phyloP scores from a whole-genome alignment of 1,140 invertebrate genomes.

The Piezodorus guildinii region DNA sequence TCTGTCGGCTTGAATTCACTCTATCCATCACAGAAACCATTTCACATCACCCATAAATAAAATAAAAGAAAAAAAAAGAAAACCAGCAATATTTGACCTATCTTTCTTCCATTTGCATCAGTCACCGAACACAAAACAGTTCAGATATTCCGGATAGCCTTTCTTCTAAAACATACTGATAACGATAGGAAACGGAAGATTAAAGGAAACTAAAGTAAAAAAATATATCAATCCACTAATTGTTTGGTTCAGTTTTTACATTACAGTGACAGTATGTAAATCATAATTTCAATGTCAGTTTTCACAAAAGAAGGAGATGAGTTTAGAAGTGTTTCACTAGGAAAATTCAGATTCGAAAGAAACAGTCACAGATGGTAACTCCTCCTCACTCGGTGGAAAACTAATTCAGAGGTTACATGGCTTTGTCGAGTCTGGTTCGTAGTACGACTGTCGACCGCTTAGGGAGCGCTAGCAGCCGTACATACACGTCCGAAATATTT shows the following conservation, averaged over 20 bases:
- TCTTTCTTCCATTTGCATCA: slow-evolving; percentile 24
- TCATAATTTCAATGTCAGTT: no score
- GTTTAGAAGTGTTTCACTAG: no score
- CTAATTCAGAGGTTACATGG: slow-evolving; percentile 12
- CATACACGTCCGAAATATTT: slow-evolving; percentile 10
- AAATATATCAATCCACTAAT: no score
- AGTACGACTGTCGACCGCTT: background rate
- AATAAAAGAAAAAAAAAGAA: background rate
- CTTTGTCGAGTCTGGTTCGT: background rate
- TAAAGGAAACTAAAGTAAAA: no score
- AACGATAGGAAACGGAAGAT: no score
- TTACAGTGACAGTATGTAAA: no score
- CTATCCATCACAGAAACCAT: slow-evolving; percentile 26
- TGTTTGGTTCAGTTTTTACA: no score
- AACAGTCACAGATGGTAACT: background rate
- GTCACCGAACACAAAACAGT: no score
- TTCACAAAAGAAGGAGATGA: no score
- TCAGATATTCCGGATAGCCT: no score
- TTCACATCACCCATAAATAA: slow-evolving; percentile 18
- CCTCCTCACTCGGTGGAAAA: slow-evolving; percentile 3
- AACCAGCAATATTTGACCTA: slow-evolving; percentile 7
- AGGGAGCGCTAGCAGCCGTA: background rate
- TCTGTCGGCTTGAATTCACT: slow-evolving; percentile 31
- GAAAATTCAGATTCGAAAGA: no score
- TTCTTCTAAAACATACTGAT: no score